A percentile compares a stretch with the other conserved stretches of the same genome.
phyloP scores from a whole-genome alignment of 2,113 vertebrate genomes.

The Tragelaphus scriptus region DNA sequence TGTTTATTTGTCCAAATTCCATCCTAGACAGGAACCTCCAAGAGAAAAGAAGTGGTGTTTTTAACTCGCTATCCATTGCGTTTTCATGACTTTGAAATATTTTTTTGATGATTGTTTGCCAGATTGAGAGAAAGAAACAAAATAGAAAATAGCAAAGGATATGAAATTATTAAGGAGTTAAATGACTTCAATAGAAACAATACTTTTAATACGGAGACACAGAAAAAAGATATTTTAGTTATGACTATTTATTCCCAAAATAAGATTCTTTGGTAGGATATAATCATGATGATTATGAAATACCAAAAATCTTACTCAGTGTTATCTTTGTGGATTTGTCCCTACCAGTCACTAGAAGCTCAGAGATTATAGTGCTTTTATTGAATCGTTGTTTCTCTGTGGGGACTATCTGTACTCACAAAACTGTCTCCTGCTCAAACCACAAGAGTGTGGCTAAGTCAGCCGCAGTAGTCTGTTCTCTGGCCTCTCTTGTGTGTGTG shows the following conservation, averaged over 20 bases:
- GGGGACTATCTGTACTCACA: background rate
- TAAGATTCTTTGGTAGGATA: background rate
- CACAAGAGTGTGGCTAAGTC: background rate
- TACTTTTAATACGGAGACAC: background rate
- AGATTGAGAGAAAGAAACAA: background rate
- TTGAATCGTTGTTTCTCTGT: background rate
- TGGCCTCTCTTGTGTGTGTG: background rate
- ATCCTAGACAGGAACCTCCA: background rate
- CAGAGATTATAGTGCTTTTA: background rate
- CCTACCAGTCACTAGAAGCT: background rate
- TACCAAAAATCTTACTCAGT: background rate
- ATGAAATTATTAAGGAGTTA: background rate
- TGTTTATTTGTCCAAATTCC: background rate
- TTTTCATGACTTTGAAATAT: background rate
- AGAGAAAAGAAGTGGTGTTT: background rate
- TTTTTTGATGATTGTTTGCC: background rate
- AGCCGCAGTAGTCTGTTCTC: background rate
- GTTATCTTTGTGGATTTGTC: background rate
- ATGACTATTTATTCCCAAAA: background rate
- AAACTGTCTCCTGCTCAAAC: background rate
- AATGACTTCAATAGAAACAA: background rate
- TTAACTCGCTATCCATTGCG: background rate
- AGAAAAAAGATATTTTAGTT: background rate
- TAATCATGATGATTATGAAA: background rate
- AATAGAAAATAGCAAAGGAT: background rate